Evolutionary conservation across 2,797 vertebrate species (phyloP).

Genomic region (Scolopax rusticola): DNA sequence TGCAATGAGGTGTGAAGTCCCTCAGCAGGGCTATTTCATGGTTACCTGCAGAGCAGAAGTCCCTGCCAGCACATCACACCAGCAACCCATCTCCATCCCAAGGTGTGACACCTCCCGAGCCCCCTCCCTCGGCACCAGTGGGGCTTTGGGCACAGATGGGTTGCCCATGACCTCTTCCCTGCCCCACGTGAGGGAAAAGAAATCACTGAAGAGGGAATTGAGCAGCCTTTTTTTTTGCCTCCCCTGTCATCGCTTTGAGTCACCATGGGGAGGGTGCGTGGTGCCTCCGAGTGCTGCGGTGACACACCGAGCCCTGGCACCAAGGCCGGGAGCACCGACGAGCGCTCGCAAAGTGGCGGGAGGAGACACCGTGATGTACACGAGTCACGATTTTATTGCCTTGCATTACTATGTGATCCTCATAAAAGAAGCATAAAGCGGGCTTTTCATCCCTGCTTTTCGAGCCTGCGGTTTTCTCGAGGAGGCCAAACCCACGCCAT

Average conservation of each 20-base stretch:
- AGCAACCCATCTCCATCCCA: not conserved
- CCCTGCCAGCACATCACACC: not conserved
- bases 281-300: not conserved
- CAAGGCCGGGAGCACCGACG: not conserved
- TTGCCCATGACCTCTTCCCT: not conserved
- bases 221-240: conserved; percentile 27
- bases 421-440: not conserved
- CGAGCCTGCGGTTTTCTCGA: not conserved
- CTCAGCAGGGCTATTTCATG: not conserved
- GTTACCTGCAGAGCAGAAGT: not conserved
- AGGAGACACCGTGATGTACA: not conserved
- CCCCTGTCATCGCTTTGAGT: conserved; percentile 23
- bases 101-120: not conserved
- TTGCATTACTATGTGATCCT: not conserved
- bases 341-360: not conserved
- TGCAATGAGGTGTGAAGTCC: not conserved
- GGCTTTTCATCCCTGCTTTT: not conserved
- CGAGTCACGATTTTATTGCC: not conserved
- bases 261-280: not conserved
- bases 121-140: rapidly evolving
- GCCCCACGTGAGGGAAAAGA: not conserved
- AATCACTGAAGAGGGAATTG: not conserved
- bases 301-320: not conserved
- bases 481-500: not conserved
- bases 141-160: not conserved